Evolutionary conservation across 92 coral and sea anemone genomes (phyloP).

Genomic region (Ricordea florida): DNA sequence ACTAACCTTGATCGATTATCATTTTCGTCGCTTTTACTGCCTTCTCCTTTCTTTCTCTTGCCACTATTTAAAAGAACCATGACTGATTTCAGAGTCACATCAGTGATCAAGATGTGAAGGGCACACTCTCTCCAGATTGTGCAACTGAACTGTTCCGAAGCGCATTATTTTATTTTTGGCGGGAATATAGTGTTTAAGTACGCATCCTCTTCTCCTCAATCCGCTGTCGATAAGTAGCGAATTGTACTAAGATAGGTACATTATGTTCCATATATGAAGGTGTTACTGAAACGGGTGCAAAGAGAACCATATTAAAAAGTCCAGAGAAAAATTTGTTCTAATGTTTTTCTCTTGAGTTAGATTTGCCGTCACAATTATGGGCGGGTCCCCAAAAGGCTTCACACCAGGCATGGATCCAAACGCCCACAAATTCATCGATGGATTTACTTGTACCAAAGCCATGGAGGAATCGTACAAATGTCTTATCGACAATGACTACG

Average conservation of each 20-base stretch:
- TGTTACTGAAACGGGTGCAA: too few relatives aligned
- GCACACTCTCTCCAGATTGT: not conserved
- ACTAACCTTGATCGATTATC: conserved; percentile 14
- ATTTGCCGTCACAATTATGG: not conserved
- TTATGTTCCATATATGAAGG: too few relatives aligned
- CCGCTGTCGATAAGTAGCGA: too few relatives aligned
- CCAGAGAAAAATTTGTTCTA: not conserved
- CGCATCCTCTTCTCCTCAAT: too few relatives aligned
- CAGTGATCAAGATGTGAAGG: not conserved
- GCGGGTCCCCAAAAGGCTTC: conserved; percentile 23
- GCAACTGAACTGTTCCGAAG: not conserved
- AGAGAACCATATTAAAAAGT: too few relatives aligned
- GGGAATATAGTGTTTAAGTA: not conserved
- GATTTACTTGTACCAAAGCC: conserved; percentile 9
- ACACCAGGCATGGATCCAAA: conserved; percentile 38
- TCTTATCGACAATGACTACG: conserved; percentile 1
- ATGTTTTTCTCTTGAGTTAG: not conserved
- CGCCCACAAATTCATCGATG: conserved; percentile 42
- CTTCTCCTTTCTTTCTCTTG: conserved; percentile 60
- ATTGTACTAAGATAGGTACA: too few relatives aligned
- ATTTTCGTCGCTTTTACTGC: conserved; percentile 14
- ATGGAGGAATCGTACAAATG: conserved; percentile 28
- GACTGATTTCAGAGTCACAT: not conserved
- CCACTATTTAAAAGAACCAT: conserved; percentile 74
- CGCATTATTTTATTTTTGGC: too few relatives aligned